These are phyloP conservation scores for Chironomus riparius DNA, from an alignment of 2,888 invertebrate genomes.

Conservation along the genomic window DNA sequence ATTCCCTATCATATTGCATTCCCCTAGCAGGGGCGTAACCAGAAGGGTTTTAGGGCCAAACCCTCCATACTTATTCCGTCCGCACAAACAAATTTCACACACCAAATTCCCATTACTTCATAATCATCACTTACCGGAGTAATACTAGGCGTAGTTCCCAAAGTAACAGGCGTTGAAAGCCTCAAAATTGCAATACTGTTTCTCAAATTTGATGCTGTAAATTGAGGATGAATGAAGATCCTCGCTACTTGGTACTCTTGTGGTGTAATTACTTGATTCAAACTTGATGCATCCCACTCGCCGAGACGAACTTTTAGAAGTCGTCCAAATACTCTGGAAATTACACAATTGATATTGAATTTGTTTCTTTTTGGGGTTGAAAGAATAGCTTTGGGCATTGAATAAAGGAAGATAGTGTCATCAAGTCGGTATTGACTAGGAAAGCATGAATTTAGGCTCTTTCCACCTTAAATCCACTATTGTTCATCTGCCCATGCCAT, in stretches of 20 bases:
- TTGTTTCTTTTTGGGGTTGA: neutral
- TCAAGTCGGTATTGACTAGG: too few relatives aligned
- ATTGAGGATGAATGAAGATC: slow-evolving; percentile 56
- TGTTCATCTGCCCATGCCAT: too few relatives aligned
- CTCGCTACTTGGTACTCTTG: slow-evolving; percentile 51
- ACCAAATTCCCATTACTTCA: slow-evolving; percentile 43
- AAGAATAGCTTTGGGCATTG: slow-evolving; percentile 16
- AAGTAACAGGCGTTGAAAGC: slow-evolving; percentile 48
- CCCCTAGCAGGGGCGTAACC: too few relatives aligned
- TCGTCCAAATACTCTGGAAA: neutral
- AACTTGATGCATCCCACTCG: slow-evolving; percentile 63
- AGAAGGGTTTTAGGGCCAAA: too few relatives aligned
- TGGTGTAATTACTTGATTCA: slow-evolving; percentile 54
- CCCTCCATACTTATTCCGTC: too few relatives aligned
- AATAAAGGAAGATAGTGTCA: too few relatives aligned
- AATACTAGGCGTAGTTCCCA: slow-evolving; percentile 49
- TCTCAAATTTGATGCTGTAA: slow-evolving; percentile 59
- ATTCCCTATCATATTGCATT: too few relatives aligned
- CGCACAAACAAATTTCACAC: slow-evolving; percentile 21
- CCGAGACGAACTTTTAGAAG: slow-evolving; percentile 60
- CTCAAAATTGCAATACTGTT: slow-evolving; percentile 75
- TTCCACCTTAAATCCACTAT: too few relatives aligned
- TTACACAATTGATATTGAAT: too few relatives aligned
- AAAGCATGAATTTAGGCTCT: too few relatives aligned
- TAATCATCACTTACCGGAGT: slow-evolving; percentile 42